Conservation (phyloP, 2,888 invertebrate genomes). For the Diabrotica balteata region DNA sequence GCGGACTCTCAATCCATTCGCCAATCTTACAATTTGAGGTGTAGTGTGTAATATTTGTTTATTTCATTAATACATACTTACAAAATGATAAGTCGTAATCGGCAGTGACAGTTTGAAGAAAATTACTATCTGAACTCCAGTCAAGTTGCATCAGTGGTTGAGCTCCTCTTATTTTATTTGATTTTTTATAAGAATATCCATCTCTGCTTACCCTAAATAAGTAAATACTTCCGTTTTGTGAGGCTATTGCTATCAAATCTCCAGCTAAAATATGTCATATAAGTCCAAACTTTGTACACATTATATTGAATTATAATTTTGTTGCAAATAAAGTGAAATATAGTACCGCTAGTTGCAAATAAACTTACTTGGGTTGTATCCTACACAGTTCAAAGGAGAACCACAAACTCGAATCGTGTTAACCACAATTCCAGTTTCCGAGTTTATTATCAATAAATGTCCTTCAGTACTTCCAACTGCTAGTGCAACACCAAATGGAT, state of each 20-base stretch:
- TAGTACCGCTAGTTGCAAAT: neutral
- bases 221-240: slow-evolving; percentile 87
- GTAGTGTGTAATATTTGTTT: too few relatives aligned
- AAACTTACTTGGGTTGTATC: slow-evolving; percentile 83
- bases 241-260: slow-evolving; percentile 86
- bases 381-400: slow-evolving; percentile 84
- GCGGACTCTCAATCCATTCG: too few relatives aligned
- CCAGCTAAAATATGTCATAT: slow-evolving; percentile 69
- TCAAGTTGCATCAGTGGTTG: slow-evolving; percentile 87
- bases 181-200: slow-evolving; percentile 89
- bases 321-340: neutral
- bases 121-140: slow-evolving; percentile 90
- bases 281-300: slow-evolving; percentile 10
- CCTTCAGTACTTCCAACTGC: slow-evolving; percentile 92
- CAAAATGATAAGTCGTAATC: slow-evolving; percentile 90
- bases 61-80: slow-evolving; percentile 60
- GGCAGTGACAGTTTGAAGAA: slow-evolving; percentile 86
- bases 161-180: slow-evolving; percentile 85
- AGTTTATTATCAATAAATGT: slow-evolving; percentile 83
- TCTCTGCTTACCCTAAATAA: slow-evolving; percentile 86
- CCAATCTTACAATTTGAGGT: too few relatives aligned
- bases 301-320: neutral
- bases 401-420: slow-evolving; percentile 87
- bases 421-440: slow-evolving; percentile 85
- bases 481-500: slow-evolving; percentile 85